Evolutionary conservation across 2,888 invertebrate species (phyloP), one percentile per base, ranked within the genome.

Genomic region (Phanerotoma sp.): DNA sequence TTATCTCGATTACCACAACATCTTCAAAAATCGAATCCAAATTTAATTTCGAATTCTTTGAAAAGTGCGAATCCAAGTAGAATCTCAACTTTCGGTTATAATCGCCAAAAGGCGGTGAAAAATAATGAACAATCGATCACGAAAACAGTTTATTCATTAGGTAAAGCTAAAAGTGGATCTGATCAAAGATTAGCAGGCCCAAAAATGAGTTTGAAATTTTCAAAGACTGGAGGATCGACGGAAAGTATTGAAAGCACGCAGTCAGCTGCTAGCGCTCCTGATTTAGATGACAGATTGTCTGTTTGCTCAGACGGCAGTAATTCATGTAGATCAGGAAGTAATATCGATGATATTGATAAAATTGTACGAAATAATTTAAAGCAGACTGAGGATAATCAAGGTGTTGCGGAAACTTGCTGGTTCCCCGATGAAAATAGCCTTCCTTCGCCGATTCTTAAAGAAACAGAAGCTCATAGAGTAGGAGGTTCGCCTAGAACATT

Each of bases 21-120:
- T 11, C 62, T 77, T 37, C 76, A 75, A 50, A 77, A 75, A 25
- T 77, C 77, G 0, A 75, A 77, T 70, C 77, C 77, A 0, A 77
- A 77, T 69, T 65, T 77, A 0, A 62, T 67, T n/a, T 69, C 70
- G 3, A 67, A 57, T 37, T 59, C 69, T 2, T 46, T 67, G 22
- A 73, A 66, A 52, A 62, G 20, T 33, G 46, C 49, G 1, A 47
- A 37, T 15, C 54, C n/a, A 41, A 50, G 59, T 7, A 61, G 45
- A 32, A 41, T 57, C 16, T 54, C 69, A 5, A 64, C 54, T 28
- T 57, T 62, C n/a, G 66, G 65, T 6, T 74, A 65, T 15, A 60
- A 61, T 5, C 68, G 71, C 42, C 71, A 0, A 71, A 71, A n/a
- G 68, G 70, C 3, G 68, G 71, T 66, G 2, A 60, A 63, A 11